A percentile compares a stretch with the other conserved stretches of the same genome.
phyloP scores from a whole-genome alignment of 2,888 invertebrate genomes.

The Drosophila kanekoi region DNA sequence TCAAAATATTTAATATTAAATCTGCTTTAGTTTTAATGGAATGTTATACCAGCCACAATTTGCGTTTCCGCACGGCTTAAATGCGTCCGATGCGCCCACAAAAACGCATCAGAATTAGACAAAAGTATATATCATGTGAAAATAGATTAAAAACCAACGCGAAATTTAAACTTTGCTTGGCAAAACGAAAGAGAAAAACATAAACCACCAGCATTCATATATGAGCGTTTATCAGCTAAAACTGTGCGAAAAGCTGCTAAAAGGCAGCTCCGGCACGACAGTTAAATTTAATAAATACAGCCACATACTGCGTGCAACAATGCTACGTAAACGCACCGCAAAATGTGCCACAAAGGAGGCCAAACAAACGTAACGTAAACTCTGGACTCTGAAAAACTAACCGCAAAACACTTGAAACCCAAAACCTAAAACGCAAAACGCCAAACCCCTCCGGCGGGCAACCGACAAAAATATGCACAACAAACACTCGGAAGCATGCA shows the following conservation, averaged over 20 bases:
- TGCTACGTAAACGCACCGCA: constrained; percentile 61
- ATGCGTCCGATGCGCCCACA: constrained; percentile 21
- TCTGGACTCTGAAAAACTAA: constrained; percentile 42
- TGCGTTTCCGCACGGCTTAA: background rate
- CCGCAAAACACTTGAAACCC: constrained; percentile 51
- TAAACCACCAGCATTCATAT: constrained; percentile 10
- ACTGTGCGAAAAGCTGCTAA: constrained; percentile 33
- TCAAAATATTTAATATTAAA: no score
- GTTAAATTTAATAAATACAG: constrained; percentile 62
- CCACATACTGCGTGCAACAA: constrained; percentile 18
- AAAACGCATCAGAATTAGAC: constrained; percentile 27
- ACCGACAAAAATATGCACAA: constrained; percentile 71
- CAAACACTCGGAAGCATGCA: constrained; percentile 47
- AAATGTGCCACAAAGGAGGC: constrained; percentile 53
- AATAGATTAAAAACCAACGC: constrained; percentile 30
- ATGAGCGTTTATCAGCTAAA: constrained; percentile 2
- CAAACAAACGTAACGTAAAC: constrained; percentile 52
- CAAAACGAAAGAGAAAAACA: constrained; percentile 9
- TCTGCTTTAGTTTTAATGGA: background rate
- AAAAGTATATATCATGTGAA: constrained; percentile 32
- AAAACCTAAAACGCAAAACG: constrained; percentile 36
- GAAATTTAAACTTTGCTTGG: constrained; percentile 55
- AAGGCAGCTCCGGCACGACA: constrained; percentile 27
- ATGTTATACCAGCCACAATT: background rate
- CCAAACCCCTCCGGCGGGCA: constrained; percentile 44